phyloP scores from a whole-genome alignment of 1,140 invertebrate genomes.

The Drosophila albomicans region DNA sequence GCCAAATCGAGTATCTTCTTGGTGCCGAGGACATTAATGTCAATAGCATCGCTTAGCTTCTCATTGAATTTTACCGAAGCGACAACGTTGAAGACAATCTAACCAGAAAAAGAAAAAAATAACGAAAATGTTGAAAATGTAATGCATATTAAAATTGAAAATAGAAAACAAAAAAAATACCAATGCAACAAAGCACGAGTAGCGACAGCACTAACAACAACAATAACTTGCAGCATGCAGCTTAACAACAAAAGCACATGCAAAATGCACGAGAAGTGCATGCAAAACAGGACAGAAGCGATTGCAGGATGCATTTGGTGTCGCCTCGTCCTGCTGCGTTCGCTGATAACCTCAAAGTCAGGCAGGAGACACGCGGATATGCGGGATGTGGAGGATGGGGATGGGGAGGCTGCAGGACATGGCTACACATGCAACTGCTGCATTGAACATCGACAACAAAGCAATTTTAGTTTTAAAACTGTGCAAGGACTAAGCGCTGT shows the following conservation, averaged over 20 bases:
- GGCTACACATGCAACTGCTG: constrained; percentile 65
- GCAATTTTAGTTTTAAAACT: constrained; percentile 81
- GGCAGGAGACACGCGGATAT: constrained; percentile 22
- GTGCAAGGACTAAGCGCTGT: constrained; percentile 64
- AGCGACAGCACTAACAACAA: constrained; percentile 14
- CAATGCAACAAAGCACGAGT: constrained; percentile 11
- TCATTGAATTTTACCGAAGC: constrained; percentile 96
- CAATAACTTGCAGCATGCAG: constrained; percentile 28
- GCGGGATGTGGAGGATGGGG: not conserved
- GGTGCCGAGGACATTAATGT: constrained; percentile 88
- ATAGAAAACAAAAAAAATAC: not conserved
- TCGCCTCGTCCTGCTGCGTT: constrained; percentile 43
- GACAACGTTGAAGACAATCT: constrained; percentile 94
- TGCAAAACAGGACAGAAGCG: constrained; percentile 73
- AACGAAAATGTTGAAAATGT: constrained; percentile 39
- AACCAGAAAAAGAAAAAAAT: constrained; percentile 56
- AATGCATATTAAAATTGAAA: constrained; percentile 74
- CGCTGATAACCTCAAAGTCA: constrained; percentile 67
- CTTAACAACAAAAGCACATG: constrained; percentile 47
- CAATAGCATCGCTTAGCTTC: constrained; percentile 88
- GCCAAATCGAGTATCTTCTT: constrained; percentile 87
- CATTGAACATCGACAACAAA: constrained; percentile 82
- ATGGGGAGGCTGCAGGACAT: constrained; percentile 15
- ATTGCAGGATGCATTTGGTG: constrained; percentile 48
- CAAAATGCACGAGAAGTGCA: constrained; percentile 75